These are phyloP conservation scores for Drosophila villosipedis DNA, from an alignment of 2,888 invertebrate species.

Conservation along the genomic window DNA sequence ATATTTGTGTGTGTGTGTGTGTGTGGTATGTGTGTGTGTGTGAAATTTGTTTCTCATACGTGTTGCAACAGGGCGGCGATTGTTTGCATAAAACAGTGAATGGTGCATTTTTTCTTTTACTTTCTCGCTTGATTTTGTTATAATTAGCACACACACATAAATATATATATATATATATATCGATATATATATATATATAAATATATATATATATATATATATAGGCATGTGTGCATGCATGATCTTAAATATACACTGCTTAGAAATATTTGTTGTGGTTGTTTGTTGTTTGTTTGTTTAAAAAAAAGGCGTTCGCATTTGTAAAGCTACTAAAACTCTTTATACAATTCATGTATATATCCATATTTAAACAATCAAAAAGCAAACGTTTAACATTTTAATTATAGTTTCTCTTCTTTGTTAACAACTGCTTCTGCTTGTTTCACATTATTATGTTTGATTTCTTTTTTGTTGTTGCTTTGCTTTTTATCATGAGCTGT, in stretches of 20 bases:
- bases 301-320: slow-evolving; percentile 42
- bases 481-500: slow-evolving; percentile 33
- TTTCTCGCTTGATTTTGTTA: background rate
- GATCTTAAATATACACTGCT: slow-evolving; percentile 32
- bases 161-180: background rate
- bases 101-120: slow-evolving; percentile 13
- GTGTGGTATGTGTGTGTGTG: slow-evolving; percentile 24
- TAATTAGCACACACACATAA: background rate
- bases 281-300: slow-evolving; percentile 3
- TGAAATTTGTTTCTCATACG: slow-evolving; percentile 23
- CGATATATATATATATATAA: background rate
- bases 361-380: slow-evolving; percentile 45
- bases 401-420: slow-evolving; percentile 5
- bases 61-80: slow-evolving; percentile 54
- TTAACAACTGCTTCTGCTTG: slow-evolving; percentile 50
- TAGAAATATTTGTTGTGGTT: slow-evolving; percentile 29
- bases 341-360: slow-evolving; percentile 15
- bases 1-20: slow-evolving; percentile 29
- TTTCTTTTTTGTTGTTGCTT: background rate
- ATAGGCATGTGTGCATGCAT: background rate
- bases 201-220: background rate
- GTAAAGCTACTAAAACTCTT: slow-evolving; percentile 47
- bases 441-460: slow-evolving; percentile 24
- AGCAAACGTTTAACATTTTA: slow-evolving; percentile 50
- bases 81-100: slow-evolving; percentile 45